phyloP scores from a whole-genome alignment of 2,113 vertebrate species.

The Apistogramma diplotaenia region DNA sequence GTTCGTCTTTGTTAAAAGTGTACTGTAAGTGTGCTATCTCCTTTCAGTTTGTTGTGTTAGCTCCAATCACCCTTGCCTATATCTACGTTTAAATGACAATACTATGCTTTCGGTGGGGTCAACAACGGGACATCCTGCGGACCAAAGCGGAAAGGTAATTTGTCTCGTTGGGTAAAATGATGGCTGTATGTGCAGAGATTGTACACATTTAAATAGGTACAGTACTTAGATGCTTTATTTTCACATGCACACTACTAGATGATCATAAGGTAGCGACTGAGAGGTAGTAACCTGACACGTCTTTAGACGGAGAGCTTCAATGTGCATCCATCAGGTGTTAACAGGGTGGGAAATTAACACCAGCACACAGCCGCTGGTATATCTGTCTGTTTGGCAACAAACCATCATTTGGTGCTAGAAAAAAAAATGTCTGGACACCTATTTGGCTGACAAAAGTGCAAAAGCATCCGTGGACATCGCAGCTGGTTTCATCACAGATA shows the following conservation, averaged over 20 bases:
- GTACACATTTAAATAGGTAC: slow-evolving; percentile 38
- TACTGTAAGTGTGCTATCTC: slow-evolving; percentile 30
- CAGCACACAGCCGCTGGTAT: neutral
- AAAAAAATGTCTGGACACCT: neutral
- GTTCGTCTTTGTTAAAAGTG: slow-evolving; percentile 40
- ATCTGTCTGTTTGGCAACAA: slow-evolving; percentile 5
- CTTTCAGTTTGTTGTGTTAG: slow-evolving; percentile 35
- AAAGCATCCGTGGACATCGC: neutral
- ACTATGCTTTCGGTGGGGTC: slow-evolving; percentile 50
- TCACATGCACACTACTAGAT: slow-evolving; percentile 38
- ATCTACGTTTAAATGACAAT: slow-evolving; percentile 56
- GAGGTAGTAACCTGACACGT: slow-evolving; percentile 15
- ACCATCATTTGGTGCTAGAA: slow-evolving; percentile 29
- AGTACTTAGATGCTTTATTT: slow-evolving; percentile 35
- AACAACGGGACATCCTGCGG: slow-evolving; percentile 4
- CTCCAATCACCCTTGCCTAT: slow-evolving; percentile 68
- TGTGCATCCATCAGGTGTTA: slow-evolving; percentile 6
- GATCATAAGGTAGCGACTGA: neutral
- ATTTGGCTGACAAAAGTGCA: neutral
- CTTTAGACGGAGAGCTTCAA: slow-evolving; percentile 8
- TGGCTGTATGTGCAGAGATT: slow-evolving; percentile 9
- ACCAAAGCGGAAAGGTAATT: neutral
- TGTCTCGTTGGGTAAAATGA: neutral
- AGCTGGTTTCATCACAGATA: slow-evolving; percentile 5
- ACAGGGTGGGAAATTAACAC: neutral